Evolutionary conservation across 1,140 invertebrate genomes (phyloP).

Genomic region (Antheraea pernyi): DNA sequence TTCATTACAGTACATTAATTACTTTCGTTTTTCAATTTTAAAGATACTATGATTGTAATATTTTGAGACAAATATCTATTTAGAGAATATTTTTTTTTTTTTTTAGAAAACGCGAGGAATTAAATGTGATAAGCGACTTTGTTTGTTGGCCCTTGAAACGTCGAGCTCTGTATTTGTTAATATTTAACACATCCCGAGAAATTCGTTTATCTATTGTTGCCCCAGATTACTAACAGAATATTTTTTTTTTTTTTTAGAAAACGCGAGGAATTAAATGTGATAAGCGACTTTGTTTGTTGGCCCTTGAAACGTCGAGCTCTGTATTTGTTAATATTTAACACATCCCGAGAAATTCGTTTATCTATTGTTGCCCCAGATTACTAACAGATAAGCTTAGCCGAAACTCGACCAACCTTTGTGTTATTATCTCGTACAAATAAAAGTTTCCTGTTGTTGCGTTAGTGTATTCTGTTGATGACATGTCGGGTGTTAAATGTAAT

Average conservation of each 20-base stretch:
- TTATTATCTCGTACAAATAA: conserved; percentile 70
- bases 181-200: conserved; percentile 69
- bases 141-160: background rate
- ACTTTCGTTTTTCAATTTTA: no score
- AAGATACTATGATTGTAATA: background rate
- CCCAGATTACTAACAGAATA: conserved; percentile 48
- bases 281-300: background rate
- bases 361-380: conserved; percentile 50
- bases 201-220: conserved; percentile 66
- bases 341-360: conserved; percentile 69
- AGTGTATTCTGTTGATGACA: conserved; percentile 40
- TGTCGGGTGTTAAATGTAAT: background rate
- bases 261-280: background rate
- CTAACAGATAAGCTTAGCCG: conserved; percentile 58
- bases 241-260: background rate
- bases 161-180: conserved; percentile 47
- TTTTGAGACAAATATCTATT: background rate
- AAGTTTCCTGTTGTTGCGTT: conserved; percentile 57
- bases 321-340: conserved; percentile 71
- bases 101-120: no score
- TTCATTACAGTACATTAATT: no score
- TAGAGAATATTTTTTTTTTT: no score
- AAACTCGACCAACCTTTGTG: conserved; percentile 63
- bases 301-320: background rate
- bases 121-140: background rate